Evolutionary conservation across 2,797 vertebrate species (phyloP).

Genomic region (Limnodromus scolopaceus): DNA sequence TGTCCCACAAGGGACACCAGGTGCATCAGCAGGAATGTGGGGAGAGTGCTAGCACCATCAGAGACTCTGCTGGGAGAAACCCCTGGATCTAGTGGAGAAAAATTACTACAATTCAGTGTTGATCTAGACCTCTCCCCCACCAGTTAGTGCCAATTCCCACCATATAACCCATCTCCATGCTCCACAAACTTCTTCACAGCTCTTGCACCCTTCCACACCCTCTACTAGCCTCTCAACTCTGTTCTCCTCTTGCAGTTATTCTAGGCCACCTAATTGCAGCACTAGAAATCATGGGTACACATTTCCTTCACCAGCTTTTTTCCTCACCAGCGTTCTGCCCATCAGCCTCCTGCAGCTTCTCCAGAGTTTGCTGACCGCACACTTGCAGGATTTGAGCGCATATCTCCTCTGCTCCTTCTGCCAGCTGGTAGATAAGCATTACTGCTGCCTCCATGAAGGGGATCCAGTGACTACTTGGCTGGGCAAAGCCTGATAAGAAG

Average conservation of each 20-base stretch:
- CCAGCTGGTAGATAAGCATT: slow-evolving; percentile 89
- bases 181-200: not conserved
- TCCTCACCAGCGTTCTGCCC: slow-evolving; percentile 61
- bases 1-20: slow-evolving; percentile 90
- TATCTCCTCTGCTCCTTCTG: slow-evolving; percentile 91
- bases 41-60: slow-evolving; percentile 60
- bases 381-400: slow-evolving; percentile 86
- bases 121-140: not conserved
- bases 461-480: slow-evolving; percentile 86
- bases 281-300: not conserved
- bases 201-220: rapidly evolving
- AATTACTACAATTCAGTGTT: not conserved
- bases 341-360: slow-evolving; percentile 76
- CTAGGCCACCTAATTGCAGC: not conserved
- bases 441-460: slow-evolving; percentile 91
- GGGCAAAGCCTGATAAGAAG: slow-evolving; percentile 69
- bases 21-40: slow-evolving; percentile 80
- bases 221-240: not conserved
- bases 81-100: slow-evolving; percentile 72
- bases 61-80: not conserved
- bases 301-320: not conserved
- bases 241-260: not conserved
- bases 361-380: slow-evolving; percentile 85
- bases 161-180: not conserved
- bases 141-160: not conserved